Evolutionary conservation across 2,113 vertebrate genomes (phyloP).

Genomic region (Harpagus bidentatus): DNA sequence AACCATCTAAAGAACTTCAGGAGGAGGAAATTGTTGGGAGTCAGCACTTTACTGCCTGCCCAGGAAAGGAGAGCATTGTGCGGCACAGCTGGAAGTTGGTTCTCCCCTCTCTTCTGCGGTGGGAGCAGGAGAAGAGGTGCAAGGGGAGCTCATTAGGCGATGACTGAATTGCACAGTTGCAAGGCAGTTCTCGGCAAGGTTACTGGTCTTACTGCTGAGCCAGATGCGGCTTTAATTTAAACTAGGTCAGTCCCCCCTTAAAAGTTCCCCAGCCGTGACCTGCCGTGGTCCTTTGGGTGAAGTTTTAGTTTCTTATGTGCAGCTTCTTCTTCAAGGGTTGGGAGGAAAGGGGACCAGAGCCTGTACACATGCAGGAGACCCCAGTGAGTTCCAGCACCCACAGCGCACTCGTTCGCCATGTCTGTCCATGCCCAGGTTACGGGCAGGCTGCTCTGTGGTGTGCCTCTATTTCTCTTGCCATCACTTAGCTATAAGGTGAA

Average conservation of each 20-base stretch:
- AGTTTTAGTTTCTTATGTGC: neutral
- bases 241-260: neutral
- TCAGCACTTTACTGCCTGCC: neutral
- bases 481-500: neutral
- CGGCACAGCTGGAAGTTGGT: rapidly evolving
- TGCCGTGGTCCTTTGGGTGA: neutral
- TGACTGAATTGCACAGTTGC: neutral
- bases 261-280: neutral
- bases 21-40: neutral
- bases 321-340: neutral
- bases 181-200: neutral
- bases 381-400: neutral
- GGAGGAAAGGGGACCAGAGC: neutral
- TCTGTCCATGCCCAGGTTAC: rapidly evolving
- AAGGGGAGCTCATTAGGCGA: neutral
- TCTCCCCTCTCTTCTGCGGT: neutral
- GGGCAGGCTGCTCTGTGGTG: neutral
- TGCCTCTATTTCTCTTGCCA: neutral
- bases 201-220: neutral
- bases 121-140: rapidly evolving
- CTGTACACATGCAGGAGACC: neutral
- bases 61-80: neutral
- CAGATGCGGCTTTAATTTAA: neutral
- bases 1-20: neutral
- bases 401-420: rapidly evolving